Evolutionary conservation across 2,888 invertebrate genomes (phyloP), one percentile per base, ranked within the genome.

Genomic region (Tetragonisca angustula): DNA sequence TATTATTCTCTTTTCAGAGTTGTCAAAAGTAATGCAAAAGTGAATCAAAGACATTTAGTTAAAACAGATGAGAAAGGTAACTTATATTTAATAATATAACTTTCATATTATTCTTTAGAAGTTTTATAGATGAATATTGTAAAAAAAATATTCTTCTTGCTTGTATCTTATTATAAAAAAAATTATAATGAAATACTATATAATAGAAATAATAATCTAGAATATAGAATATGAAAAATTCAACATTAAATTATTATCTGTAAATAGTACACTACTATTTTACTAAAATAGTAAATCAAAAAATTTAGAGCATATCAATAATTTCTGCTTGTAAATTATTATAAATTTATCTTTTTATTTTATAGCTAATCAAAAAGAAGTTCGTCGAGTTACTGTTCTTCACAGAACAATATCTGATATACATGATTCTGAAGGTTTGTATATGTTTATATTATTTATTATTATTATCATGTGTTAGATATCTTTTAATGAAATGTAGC

Each of bases 61-160:
- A 94, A 93, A 84, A 88, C 85, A 52, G 93, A 93, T 70, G 93
- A 94, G 2, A 94, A 94, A 92, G 79, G 94, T 94, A 83, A n/a
- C n/a, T n/a, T n/a, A n/a, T n/a, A n/a, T n/a, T n/a, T n/a, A n/a
- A n/a, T n/a, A n/a, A n/a, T n/a, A n/a, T n/a, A n/a, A n/a, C n/a
- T n/a, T n/a, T n/a, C 27, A 19, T 21, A 62, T 59, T 59, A 59
- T 59, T 59, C n/a, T 59, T 24, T 17, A 24, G 24, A 24, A 59
- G n/a, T 59, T 15, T 59, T 24, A 4, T 24, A 59, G 2, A 59
- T 59, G 59, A 59, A 59, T 59, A 59, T 59, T 24, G 15, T 2
- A n/a, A 24, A 24, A 59, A n/a, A 59, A 59, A n/a, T 17, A 27
- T 27, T 62, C 4, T 27, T 27, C 17, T 62, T 62, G 11, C 11